Base-by-base conservation (phyloP, 2,888 invertebrate genomes). In the Lomographa bimaculata region DNA sequence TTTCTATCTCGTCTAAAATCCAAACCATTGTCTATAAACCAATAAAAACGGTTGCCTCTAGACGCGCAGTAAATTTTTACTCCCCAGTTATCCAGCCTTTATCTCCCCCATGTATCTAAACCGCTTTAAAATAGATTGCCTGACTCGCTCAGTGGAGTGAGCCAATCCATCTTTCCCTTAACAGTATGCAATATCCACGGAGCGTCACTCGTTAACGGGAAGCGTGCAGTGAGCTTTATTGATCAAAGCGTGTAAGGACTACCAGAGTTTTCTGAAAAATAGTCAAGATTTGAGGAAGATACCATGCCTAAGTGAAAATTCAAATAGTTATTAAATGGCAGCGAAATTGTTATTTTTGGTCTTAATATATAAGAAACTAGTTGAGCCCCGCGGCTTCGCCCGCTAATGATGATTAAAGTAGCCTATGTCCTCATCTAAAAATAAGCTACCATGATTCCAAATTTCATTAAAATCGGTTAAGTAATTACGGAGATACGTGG, bases 161-260 rank as follows among this genome's bases (percentile, higher is more conserved):
- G 11, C 28, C 30, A 39, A 47, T 50, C 43, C 28, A 45, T 48
- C 47, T 46, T 46, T 29, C 18, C 39, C 42, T 45, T 30, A 37
- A 45, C 36, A 46, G 42, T 43, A 54, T 51, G 47, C 47, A 52
- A 51, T 47, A 46, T 50, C 47, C 42, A 19, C 23, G 34, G 33
- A 40, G 25, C 20, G 39, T 45, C 45, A 41, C 39, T 43, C 39
- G 33, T 25, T 39, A 39, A 24, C 19, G 7, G 7, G 7, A 8
- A 36, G 36, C 27, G 12, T 33, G 43, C 33, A 29, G 10, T 27
- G 20, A 23, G 32, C 9, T 14, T 39, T 40, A 36, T 45, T 36
- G 35, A 32, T 36, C 17, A 10, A 5, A 12, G 26, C 14, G 35
- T 7, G 11, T 17, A n/a, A n/a, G n/a, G n/a, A n/a, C n/a, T n/a